Conservation (phyloP, 2,797 vertebrate genomes). For the Tadarida brasiliensis region DNA sequence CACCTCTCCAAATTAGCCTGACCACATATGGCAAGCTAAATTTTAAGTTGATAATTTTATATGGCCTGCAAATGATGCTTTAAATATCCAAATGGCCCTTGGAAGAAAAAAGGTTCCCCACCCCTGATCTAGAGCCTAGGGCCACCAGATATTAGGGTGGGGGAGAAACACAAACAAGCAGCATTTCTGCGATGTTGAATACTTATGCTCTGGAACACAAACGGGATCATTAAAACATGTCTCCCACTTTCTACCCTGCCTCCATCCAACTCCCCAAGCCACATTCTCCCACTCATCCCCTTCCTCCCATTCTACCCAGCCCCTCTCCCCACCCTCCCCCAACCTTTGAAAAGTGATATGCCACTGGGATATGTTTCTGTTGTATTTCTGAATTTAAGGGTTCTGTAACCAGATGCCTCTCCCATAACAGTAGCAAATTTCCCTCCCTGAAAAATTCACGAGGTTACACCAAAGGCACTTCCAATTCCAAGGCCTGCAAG, state of each 20-base stretch:
- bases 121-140: background rate
- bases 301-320: background rate
- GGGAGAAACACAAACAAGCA: background rate
- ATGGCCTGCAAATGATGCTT: too few relatives aligned
- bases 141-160: background rate
- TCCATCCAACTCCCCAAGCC: background rate
- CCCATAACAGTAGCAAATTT: conserved; percentile 59
- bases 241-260: too few relatives aligned
- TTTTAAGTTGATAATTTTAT: too few relatives aligned
- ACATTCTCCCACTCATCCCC: background rate
- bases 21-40: too few relatives aligned
- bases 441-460: conserved; percentile 59
- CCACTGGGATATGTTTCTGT: background rate
- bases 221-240: background rate
- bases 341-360: too few relatives aligned
- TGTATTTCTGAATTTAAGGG: conserved; percentile 31
- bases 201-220: conserved; percentile 29
- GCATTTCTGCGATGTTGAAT: background rate
- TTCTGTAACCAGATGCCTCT: conserved; percentile 67
- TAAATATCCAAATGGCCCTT: too few relatives aligned
- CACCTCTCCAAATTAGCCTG: too few relatives aligned
- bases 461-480: conserved; percentile 67
- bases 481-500: background rate
- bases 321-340: background rate
- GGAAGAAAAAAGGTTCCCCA: too few relatives aligned